These are phyloP conservation scores for Apodemia hepburni DNA, from an alignment of 2,888 invertebrate genomes.

Conservation along the genomic window DNA sequence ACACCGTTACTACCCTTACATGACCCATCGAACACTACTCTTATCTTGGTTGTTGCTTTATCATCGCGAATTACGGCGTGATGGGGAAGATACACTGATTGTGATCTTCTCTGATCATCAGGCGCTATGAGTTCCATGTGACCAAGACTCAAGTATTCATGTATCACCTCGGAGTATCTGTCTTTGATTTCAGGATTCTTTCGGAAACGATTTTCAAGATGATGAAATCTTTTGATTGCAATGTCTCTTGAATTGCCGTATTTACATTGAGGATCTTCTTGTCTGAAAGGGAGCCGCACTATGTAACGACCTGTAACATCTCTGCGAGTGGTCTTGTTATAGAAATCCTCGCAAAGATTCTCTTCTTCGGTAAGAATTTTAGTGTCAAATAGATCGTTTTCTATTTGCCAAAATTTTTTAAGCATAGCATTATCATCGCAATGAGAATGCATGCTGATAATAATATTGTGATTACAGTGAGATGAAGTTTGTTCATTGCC, in stretches of 20 bases:
- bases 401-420: conserved; percentile 1
- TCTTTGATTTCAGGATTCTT: conserved; percentile 4
- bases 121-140: conserved; percentile 16
- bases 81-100: conserved; percentile 36
- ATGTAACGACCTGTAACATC: not conserved
- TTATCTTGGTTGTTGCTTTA: conserved; percentile 33
- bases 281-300: not conserved
- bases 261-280: conserved; percentile 20
- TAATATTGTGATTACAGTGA: too few species aligned
- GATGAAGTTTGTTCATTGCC: too few species aligned
- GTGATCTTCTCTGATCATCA: not conserved
- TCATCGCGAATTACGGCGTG: conserved; percentile 36
- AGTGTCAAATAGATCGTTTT: not conserved
- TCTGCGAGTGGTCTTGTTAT: not conserved
- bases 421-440: not conserved
- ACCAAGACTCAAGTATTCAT: conserved; percentile 17
- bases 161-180: conserved; percentile 14
- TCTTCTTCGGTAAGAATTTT: not conserved
- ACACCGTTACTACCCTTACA: not conserved
- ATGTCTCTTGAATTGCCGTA: conserved; percentile 24
- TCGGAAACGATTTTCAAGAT: conserved; percentile 13
- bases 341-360: not conserved
- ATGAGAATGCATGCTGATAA: not conserved
- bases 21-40: conserved; percentile 35
- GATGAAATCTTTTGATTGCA: conserved; percentile 3